These are phyloP conservation scores for Phania funesta DNA, from an alignment of 2,888 invertebrate species.

Conservation along the genomic window DNA sequence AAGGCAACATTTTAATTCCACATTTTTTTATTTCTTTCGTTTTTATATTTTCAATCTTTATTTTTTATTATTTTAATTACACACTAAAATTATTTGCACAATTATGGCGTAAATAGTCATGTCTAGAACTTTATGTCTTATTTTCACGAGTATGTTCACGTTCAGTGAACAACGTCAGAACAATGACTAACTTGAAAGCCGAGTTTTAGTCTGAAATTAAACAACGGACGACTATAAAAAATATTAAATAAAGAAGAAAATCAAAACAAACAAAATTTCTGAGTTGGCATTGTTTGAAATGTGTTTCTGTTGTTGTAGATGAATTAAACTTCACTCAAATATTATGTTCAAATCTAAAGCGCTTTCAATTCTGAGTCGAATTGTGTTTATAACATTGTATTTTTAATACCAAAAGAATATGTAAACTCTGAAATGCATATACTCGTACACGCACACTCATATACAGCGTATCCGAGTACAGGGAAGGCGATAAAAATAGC, in stretches of 20 bases:
- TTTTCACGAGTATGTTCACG: conserved; percentile 55
- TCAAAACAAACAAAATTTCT: neutral
- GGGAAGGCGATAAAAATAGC: too few species aligned
- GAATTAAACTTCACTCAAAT: conserved; percentile 37
- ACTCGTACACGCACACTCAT: too few species aligned
- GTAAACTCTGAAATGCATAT: neutral
- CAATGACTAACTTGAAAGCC: conserved; percentile 58
- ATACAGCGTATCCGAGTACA: too few species aligned
- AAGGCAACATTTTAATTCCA: conserved; percentile 18
- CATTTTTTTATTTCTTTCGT: neutral
- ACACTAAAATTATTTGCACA: conserved; percentile 78
- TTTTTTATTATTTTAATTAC: conserved; percentile 69
- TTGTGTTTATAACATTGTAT: neutral
- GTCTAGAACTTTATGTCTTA: conserved; percentile 62
- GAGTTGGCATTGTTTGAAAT: neutral
- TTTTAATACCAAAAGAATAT: conserved; percentile 12
- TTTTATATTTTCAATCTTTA: neutral
- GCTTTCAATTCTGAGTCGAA: conserved; percentile 50
- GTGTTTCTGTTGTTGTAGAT: neutral
- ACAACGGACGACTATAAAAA: neutral
- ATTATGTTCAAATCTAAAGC: conserved; percentile 45
- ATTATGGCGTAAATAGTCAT: conserved; percentile 79
- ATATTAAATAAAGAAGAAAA: conserved; percentile 23
- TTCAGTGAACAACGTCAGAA: conserved; percentile 65
- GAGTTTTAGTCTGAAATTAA: conserved; percentile 33